Evolutionary conservation across 2,113 vertebrate genomes (phyloP), one percentile per base, ranked within the genome.

Genomic region (Crotalus helleri): DNA sequence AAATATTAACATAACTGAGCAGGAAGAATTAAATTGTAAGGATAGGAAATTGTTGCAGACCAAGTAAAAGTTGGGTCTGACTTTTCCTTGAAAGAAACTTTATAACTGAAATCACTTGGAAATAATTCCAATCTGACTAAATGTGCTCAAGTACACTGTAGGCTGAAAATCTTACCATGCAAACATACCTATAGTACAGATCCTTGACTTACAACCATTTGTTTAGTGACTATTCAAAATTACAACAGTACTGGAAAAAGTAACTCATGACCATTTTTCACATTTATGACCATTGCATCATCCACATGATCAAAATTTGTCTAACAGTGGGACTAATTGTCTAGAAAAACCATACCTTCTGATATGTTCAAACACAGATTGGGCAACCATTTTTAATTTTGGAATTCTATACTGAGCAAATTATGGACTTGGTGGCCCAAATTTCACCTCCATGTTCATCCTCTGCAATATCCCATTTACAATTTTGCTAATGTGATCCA

Each of bases 21-120:
- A 93, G 89, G 93, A 53, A 15, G 44, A 93, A 61, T 87, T 11
- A 49, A 93, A 23, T 17, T 92, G 39, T 55, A 93, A 85, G 39
- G 87, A 9, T 15, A n/a, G 44, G 49, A 92, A 81, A 39, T 1
- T 1, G 23, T 86, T 39, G 29, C 0, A 85, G 64, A 57, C 53
- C 44, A 53, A 8, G 6, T 29, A 85, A 81, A 92, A 46, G 5
- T 86, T 33, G 49, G 88, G 23, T 33, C 29, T n/a, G 19, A 29
- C 29, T 92, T 69, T 74, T 74, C 8, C 39, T 39, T 39, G 39
- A 39, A 39, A 39, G 2, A 39, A 39, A 39, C 3, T 39, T n/a
- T 81, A 51, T n/a, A 55, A 5, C 19, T 54, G 17, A 81, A n/a
- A n/a, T 91, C 29, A 24, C 46, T 74, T 51, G 49, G 17, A 33